Evolutionary conservation across 2,888 invertebrate genomes (phyloP).

Genomic region (Lamproptera curius): DNA sequence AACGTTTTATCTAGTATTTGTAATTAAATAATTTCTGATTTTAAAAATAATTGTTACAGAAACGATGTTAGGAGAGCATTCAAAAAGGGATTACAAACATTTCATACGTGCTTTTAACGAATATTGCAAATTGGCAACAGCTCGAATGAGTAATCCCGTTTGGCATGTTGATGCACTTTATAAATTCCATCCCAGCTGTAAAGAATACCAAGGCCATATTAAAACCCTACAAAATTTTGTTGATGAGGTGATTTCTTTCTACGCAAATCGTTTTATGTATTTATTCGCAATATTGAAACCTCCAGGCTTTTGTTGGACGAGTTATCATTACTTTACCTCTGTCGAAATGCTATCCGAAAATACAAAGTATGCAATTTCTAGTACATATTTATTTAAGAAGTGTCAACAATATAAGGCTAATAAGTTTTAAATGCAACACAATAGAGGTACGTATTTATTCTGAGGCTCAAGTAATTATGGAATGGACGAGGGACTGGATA

Average conservation of each 20-base stretch:
- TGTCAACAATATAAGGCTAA: no score
- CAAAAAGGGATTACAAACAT: constrained; percentile 2
- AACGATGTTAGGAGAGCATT: constrained; percentile 7
- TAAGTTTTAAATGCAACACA: no score
- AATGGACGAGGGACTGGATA: neutral
- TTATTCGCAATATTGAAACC: no score
- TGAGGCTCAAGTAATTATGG: neutral
- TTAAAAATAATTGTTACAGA: no score
- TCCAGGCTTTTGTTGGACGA: no score
- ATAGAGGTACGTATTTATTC: neutral
- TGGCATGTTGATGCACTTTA: constrained; percentile 6
- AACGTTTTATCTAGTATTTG: no score
- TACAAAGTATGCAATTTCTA: no score
- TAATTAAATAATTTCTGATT: no score
- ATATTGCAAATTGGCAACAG: neutral
- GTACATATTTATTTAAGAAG: no score
- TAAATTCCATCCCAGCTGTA: neutral
- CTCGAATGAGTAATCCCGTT: constrained; percentile 14
- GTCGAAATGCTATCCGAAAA: no score
- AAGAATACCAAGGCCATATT: neutral
- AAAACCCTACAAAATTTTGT: constrained; percentile 8
- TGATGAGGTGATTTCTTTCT: constrained; percentile 20
- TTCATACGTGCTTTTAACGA: constrained; percentile 10
- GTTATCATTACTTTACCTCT: no score
- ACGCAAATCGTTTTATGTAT: no score